A percentile compares a stretch with the other conserved stretches of the same genome.
phyloP scores from a whole-genome alignment of 2,888 invertebrate genomes.

The Stomorhina lunata region DNA sequence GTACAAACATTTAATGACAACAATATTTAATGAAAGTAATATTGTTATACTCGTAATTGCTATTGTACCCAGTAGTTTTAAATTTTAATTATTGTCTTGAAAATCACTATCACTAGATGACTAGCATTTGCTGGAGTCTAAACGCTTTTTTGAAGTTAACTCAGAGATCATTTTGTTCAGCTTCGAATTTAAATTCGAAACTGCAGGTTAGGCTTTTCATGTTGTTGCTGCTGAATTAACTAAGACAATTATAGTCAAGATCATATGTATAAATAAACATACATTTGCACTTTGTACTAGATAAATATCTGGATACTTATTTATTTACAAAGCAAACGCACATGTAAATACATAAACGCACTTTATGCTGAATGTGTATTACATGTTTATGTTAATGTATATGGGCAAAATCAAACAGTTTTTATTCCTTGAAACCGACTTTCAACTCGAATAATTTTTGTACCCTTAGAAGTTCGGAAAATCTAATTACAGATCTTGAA shows the following conservation, averaged over 20 bases:
- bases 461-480: too few species aligned
- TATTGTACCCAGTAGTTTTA: too few species aligned
- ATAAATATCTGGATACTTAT: constrained; percentile 28
- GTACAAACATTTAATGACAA: constrained; percentile 10
- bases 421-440: too few species aligned
- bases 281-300: constrained; percentile 27
- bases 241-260: constrained; percentile 24
- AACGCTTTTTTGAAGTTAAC: too few species aligned
- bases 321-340: not conserved
- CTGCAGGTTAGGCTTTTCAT: not conserved
- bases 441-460: too few species aligned
- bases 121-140: not conserved
- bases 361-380: not conserved
- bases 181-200: too few species aligned
- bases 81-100: too few species aligned
- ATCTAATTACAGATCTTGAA: too few species aligned
- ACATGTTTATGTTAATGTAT: too few species aligned
- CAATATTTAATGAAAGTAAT: constrained; percentile 46
- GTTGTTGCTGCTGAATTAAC: constrained; percentile 24
- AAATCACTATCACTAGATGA: too few species aligned
- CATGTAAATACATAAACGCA: not conserved
- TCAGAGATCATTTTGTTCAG: too few species aligned
- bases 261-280: constrained; percentile 16
- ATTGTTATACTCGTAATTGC: not conserved
- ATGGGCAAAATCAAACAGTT: too few species aligned